Conservation (phyloP, 2,113 vertebrate genomes). For the Acanthochromis polyacanthus region DNA sequence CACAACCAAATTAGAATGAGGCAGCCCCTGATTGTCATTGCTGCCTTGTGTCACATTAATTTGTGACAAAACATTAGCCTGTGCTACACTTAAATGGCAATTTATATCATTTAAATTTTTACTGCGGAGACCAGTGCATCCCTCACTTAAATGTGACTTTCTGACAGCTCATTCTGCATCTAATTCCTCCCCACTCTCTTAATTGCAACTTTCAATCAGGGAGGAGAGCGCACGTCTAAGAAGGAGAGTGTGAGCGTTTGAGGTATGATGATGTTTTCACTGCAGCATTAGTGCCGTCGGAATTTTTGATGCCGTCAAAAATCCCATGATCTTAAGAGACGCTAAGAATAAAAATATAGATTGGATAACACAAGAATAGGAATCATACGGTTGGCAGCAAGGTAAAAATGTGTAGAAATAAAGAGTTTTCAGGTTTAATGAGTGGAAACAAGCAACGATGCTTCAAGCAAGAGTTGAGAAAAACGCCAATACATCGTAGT, state of each 20-base stretch:
- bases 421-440: neutral
- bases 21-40: constrained; percentile 97
- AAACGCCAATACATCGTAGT: no score
- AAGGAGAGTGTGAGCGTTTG: constrained; percentile 12
- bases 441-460: neutral
- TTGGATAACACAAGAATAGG: neutral
- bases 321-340: constrained; percentile 72
- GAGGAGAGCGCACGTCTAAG: constrained; percentile 45
- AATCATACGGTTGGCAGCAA: no score
- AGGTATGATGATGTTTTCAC: constrained; percentile 39
- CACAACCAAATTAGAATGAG: constrained; percentile 99
- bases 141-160: constrained; percentile 99
- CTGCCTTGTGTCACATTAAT: constrained; percentile 99
- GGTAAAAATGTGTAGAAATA: neutral
- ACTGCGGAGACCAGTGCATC: constrained; percentile 92
- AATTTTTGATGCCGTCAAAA: constrained; percentile 60
- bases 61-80: constrained; percentile 99
- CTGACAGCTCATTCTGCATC: constrained; percentile 99
- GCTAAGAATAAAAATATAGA: constrained; percentile 37
- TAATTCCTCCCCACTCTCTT: constrained; percentile 95
- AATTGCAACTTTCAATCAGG: constrained; percentile 98
- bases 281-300: constrained; percentile 6
- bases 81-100: constrained; percentile 98
- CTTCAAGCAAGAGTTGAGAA: no score
- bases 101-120: constrained; percentile 99